These are phyloP conservation scores for Marcusenius ussheri DNA, from an alignment of 2,113 vertebrate genomes.

Conservation along the genomic window DNA sequence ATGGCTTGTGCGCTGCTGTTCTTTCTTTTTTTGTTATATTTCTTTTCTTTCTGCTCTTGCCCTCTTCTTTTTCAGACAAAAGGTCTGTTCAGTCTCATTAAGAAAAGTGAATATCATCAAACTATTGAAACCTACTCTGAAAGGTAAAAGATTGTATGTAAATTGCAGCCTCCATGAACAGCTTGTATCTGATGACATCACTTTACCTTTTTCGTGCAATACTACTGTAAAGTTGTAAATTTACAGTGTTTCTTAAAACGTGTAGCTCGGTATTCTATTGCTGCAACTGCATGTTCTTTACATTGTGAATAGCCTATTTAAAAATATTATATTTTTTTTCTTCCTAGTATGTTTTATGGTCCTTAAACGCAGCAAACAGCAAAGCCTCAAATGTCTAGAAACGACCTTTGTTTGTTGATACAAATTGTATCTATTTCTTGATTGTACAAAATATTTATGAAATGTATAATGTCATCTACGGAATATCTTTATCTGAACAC, in stretches of 20 bases:
- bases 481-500: conserved; percentile 81
- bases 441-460: conserved; percentile 79
- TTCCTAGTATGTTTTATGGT: conserved; percentile 21
- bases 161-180: not conserved
- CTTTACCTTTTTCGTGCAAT: conserved; percentile 6
- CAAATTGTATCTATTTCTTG: conserved; percentile 99
- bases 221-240: conserved; percentile 14
- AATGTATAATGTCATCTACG: conserved; percentile 78
- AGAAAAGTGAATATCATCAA: too few relatives aligned
- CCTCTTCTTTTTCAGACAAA: not conserved
- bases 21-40: not conserved
- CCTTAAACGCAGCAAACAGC: conserved; percentile 75
- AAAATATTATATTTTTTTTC: not conserved
- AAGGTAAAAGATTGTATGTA: not conserved
- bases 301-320: not conserved
- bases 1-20: conserved; percentile 76
- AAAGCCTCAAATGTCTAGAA: conserved; percentile 94
- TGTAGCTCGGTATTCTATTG: not conserved
- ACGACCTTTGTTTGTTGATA: conserved; percentile 99
- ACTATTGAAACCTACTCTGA: not conserved
- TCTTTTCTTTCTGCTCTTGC: not conserved
- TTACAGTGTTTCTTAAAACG: conserved; percentile 10
- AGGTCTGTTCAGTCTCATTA: not conserved
- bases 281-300: conserved; percentile 12
- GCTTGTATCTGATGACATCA: not conserved